Conservation (phyloP, 2,113 vertebrate genomes). For the Lophochroa leadbeateri region DNA sequence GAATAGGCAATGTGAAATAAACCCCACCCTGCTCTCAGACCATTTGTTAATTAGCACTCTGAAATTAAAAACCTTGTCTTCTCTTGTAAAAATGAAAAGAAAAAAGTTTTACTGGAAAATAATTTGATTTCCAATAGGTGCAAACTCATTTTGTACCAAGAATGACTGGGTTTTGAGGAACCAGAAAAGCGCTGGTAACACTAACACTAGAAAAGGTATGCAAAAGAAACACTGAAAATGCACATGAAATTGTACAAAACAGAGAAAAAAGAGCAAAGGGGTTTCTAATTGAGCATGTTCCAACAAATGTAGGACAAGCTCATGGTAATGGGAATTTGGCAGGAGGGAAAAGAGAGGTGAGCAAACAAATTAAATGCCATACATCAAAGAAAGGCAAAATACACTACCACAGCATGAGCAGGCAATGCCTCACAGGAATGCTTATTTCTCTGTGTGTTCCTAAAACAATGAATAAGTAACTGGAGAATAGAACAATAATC, state of each 20-base stretch:
- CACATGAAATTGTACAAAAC: background rate
- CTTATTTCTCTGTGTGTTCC: background rate
- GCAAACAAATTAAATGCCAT: slow-evolving; percentile 32
- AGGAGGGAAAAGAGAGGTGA: slow-evolving; percentile 20
- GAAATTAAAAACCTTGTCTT: background rate
- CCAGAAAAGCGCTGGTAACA: background rate
- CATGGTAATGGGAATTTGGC: background rate
- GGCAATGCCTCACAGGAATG: slow-evolving; percentile 3
- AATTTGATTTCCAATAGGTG: background rate
- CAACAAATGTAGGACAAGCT: slow-evolving; percentile 23
- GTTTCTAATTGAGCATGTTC: slow-evolving; percentile 5
- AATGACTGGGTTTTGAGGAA: background rate
- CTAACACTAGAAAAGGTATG: background rate
- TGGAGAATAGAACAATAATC: background rate
- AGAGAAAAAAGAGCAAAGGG: background rate
- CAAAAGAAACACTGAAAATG: background rate
- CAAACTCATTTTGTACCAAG: background rate
- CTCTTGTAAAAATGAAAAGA: background rate
- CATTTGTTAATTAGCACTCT: background rate
- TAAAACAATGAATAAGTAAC: background rate
- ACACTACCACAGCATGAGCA: background rate
- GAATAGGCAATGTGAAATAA: background rate
- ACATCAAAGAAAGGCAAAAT: slow-evolving; percentile 39
- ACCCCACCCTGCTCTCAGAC: background rate
- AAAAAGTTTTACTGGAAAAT: background rate